Conservation (phyloP, 2,888 invertebrate species). For the Patella caerulea region DNA sequence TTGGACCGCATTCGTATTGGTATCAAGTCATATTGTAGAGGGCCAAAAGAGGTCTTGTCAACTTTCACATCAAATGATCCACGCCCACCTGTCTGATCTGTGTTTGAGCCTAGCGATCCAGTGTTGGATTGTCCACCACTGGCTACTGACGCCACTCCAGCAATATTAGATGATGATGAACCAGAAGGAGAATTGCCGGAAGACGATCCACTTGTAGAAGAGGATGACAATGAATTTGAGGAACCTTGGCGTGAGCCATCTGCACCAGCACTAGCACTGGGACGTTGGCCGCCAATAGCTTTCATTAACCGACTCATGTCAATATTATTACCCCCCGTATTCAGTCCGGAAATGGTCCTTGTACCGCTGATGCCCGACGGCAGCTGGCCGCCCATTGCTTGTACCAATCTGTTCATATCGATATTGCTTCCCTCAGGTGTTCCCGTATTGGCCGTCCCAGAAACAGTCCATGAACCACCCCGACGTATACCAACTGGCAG, state of each 20-base stretch:
- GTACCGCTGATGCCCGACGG: neutral
- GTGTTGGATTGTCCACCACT: neutral
- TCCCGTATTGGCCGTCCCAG: neutral
- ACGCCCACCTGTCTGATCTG: neutral
- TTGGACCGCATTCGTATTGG: constrained; percentile 15
- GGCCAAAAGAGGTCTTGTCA: constrained; percentile 20
- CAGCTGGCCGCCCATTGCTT: neutral
- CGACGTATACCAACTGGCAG: neutral
- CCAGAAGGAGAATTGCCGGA: neutral
- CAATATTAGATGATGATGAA: neutral
- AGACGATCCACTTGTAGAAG: neutral
- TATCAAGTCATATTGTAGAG: constrained; percentile 18
- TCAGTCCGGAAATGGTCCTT: neutral
- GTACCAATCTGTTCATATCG: neutral
- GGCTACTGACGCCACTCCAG: neutral
- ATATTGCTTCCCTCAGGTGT: neutral
- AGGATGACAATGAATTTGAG: neutral
- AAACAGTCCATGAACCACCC: neutral
- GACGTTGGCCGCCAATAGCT: neutral
- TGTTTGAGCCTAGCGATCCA: neutral
- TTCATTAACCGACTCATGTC: neutral
- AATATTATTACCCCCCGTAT: neutral
- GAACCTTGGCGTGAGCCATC: neutral
- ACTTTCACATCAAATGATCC: constrained; percentile 11
- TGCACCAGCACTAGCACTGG: neutral